These are phyloP conservation scores for Spatulosminthurus flaviceps DNA, from an alignment of 2,888 invertebrate genomes.

Conservation along the genomic window DNA sequence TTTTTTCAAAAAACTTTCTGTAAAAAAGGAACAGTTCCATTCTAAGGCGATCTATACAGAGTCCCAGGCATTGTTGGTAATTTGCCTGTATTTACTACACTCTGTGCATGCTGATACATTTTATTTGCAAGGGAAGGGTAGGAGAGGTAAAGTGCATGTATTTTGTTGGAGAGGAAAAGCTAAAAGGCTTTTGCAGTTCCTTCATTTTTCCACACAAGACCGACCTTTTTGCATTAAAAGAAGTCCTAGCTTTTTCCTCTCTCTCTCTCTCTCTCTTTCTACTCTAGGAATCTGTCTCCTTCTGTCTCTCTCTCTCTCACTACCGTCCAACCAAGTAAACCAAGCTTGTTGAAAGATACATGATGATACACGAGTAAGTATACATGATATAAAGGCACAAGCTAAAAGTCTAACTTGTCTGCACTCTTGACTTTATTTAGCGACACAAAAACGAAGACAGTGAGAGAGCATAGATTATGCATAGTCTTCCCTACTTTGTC, in stretches of 20 bases:
- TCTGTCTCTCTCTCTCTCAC: constrained; percentile 7
- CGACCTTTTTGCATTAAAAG: constrained; percentile 46
- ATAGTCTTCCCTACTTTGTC: constrained; percentile 36
- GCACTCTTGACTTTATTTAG: constrained; percentile 46
- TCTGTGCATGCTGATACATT: constrained; percentile 25
- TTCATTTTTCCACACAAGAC: constrained; percentile 28
- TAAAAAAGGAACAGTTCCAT: no score
- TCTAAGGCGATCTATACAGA: no score
- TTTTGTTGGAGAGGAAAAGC: constrained; percentile 35
- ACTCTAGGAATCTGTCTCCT: no score
- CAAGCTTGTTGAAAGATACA: background rate
- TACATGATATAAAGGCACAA: constrained; percentile 7
- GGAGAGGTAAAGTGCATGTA: constrained; percentile 29
- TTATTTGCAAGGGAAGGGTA: constrained; percentile 11
- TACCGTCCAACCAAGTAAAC: background rate
- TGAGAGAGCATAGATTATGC: constrained; percentile 43
- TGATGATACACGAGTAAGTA: background rate
- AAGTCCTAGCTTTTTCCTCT: constrained; percentile 21
- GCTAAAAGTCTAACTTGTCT: constrained; percentile 27
- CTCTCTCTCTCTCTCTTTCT: constrained; percentile 24
- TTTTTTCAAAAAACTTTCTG: no score
- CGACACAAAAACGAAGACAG: constrained; percentile 34
- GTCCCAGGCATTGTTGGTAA: background rate
- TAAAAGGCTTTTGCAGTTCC: constrained; percentile 31
- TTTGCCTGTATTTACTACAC: background rate